Conservation (phyloP, 1,140 invertebrate genomes). For the Drosophila pseudoananassae region DNA sequence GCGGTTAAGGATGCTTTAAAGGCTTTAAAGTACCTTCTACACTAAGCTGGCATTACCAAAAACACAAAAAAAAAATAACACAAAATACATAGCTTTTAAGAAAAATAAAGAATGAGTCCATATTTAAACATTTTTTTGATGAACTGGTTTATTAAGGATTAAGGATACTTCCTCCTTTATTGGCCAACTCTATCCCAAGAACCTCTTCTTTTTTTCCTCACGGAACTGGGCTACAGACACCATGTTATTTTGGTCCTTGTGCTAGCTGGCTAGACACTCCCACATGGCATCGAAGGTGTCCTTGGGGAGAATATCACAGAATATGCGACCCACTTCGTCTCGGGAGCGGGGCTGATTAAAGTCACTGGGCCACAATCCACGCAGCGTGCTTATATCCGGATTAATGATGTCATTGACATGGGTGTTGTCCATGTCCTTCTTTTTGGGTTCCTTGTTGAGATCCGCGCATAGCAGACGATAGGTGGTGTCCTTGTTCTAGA, state of each 20-base stretch:
- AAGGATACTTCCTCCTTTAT: background rate
- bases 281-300: constrained; percentile 52
- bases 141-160: background rate
- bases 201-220: constrained; percentile 20
- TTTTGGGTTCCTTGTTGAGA: constrained; percentile 33
- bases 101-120: background rate
- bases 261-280: constrained; percentile 24
- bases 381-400: constrained; percentile 34
- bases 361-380: constrained; percentile 56
- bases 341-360: constrained; percentile 44
- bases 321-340: constrained; percentile 56
- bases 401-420: constrained; percentile 49
- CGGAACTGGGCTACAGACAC: constrained; percentile 54
- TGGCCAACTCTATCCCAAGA: background rate
- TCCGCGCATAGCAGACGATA: constrained; percentile 66
- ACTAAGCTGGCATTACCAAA: background rate
- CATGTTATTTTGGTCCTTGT: constrained; percentile 19
- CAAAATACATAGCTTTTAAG: background rate
- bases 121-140: background rate
- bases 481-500: constrained; percentile 58
- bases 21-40: background rate
- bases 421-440: constrained; percentile 39
- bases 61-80: background rate
- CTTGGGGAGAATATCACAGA: constrained; percentile 36
- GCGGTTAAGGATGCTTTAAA: background rate